Evolutionary conservation across 2,113 vertebrate species (phyloP), one percentile per base, ranked within the genome.

Genomic region (Thryonomys swinderianus): DNA sequence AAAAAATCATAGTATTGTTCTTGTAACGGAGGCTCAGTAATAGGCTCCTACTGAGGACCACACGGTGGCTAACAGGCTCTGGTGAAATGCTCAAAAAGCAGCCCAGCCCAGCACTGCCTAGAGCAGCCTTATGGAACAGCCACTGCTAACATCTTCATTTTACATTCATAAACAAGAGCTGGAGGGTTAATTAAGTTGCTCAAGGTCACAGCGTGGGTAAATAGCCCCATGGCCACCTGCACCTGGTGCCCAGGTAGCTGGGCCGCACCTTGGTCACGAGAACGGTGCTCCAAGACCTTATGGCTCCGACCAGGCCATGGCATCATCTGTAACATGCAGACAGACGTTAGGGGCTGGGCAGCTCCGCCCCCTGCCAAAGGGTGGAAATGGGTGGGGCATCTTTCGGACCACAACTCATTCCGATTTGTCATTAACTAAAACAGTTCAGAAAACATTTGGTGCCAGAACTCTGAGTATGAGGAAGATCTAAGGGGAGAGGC

Each of bases 371-470:
- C 55, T 59, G 57, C 86, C 59, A n/a, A 64, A 66, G 71, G 53
- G 64, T 80, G 89, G 94, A 40, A 67, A 62, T 27, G 14, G 0
- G 7, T 48, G 45, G 83, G 30, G 64, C 13, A 13, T 23, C 62
- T 88, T 86, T 90, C 76, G 94, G 87, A 74, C 42, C 34, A 84
- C 84, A 62, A 55, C 37, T 32, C 61, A 85, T 85, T 95, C 64
- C 42, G 78, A 90, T 93, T 95, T 90, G 90, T 96, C 90, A 92
- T 93, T 74, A 96, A 95, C 93, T 85, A 88, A 95, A 95, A 62
- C 95, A 90, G 92, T 78, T 88, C 59, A 80, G 37, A n/a, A 95
- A 93, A 90, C 80, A 85, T 94, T 97, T 94, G 96, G 93, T 76
- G 78, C 21, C 40, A 74, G 95, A 16, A 55, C 0, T 7, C 89